Evolutionary conservation across 1,140 invertebrate genomes (phyloP), one percentile per base, ranked within the genome.

Genomic region (Tetramorium parvispinum): DNA sequence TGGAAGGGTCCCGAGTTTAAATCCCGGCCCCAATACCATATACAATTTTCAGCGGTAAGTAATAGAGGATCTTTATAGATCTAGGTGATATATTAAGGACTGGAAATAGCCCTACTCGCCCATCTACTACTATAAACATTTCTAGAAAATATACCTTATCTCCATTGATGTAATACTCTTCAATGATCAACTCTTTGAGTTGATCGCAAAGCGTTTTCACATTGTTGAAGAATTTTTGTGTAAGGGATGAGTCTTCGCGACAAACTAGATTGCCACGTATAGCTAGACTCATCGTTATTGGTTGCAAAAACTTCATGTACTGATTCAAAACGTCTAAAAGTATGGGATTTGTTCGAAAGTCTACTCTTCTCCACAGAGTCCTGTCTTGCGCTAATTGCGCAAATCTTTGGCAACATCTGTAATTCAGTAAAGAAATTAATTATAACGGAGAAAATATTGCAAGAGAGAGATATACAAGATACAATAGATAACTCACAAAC

Each of bases 321-420:
- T 94, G 93, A 70, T 94, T 91, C n/a, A 96, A 90, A 37, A 95
- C 94, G 24, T 94, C 91, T 24, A 94, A 77, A 16, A 92, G 85
- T 32, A 96, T 88, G 5, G 94, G 90, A 0, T 90, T 90, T 24
- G 88, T 89, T 61, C 95, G 94, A 68, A 96, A 95, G 93, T 96
- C 95, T 24, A 96, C 94, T 27, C 88, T 88, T 61, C 93, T 94
- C 96, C 96, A 96, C 63, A 96, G 93, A 10, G 95, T 95, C 88
- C 94, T 94, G 87, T 96, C 96, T 82, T 93, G 90, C 3, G 94
- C 92, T 16, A 96, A 85, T 86, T 91, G 94, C 43, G 92, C 91
- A 57, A 96, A 91, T 59, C 96, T 92, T 3, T 93, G 91, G 82
- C 96, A 96, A 76, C 94, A 95, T 85, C 96, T 96, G 86, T 5